Conservation (phyloP, 2,888 invertebrate species). For the Pogonocherus hispidulus region DNA sequence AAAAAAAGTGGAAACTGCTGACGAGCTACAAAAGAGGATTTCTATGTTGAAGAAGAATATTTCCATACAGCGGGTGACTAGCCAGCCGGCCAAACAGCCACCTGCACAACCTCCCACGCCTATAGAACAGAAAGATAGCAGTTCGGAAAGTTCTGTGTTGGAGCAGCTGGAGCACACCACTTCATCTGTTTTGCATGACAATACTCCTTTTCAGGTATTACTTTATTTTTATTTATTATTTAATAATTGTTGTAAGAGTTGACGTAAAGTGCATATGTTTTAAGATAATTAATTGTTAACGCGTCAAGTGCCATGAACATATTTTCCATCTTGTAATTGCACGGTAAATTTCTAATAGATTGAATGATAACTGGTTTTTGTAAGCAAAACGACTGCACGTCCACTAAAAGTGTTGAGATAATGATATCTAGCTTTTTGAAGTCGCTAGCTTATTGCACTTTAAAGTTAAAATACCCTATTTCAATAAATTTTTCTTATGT, state of each 20-base stretch:
- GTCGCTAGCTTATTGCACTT: too few relatives aligned
- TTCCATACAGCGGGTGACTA: slow-evolving; percentile 58
- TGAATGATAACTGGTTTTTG: too few relatives aligned
- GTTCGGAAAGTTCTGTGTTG: slow-evolving; percentile 56
- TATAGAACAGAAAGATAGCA: slow-evolving; percentile 34
- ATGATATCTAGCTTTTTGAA: too few relatives aligned
- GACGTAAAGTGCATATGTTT: too few relatives aligned
- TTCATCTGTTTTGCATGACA: slow-evolving; percentile 62
- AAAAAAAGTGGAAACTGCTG: slow-evolving; percentile 41
- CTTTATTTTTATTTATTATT: too few relatives aligned
- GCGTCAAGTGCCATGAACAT: too few relatives aligned
- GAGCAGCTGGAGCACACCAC: slow-evolving; percentile 65
- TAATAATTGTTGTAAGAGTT: not conserved
- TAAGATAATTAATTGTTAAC: too few relatives aligned
- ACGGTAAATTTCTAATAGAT: too few relatives aligned
- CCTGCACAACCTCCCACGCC: slow-evolving; percentile 27
- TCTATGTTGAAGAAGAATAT: slow-evolving; percentile 59
- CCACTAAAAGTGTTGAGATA: too few relatives aligned
- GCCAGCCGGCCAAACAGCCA: slow-evolving; percentile 38
- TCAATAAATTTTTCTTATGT: not conserved
- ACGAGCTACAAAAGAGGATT: slow-evolving; percentile 55
- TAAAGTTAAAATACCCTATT: too few relatives aligned
- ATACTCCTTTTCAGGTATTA: slow-evolving; percentile 65
- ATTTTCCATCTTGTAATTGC: too few relatives aligned
- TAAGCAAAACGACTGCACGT: too few relatives aligned